These are phyloP conservation scores for Crossoptilon crossoptilon DNA, from an alignment of 2,797 vertebrate genomes.

Conservation along the genomic window DNA sequence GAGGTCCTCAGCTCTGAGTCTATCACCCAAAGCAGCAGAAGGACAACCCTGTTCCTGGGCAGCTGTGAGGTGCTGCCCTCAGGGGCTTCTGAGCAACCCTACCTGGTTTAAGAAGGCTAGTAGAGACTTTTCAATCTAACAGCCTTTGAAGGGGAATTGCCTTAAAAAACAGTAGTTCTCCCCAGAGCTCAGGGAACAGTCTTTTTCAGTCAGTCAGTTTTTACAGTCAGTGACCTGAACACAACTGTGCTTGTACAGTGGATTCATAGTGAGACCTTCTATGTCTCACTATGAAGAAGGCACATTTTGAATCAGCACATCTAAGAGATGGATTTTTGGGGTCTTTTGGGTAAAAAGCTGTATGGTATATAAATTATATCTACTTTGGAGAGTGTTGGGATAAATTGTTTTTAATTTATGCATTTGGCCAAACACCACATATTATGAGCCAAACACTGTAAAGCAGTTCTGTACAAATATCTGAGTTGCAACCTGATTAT, in stretches of 20 bases:
- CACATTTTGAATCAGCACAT: not conserved
- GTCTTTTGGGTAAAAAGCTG: not conserved
- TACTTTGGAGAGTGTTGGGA: not conserved
- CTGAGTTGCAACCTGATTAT: not conserved
- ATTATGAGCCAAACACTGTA: not conserved
- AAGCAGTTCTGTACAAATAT: not conserved
- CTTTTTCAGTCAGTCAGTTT: no score
- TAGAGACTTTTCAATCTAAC: not conserved
- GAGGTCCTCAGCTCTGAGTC: accelerated
- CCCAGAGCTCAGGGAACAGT: not conserved
- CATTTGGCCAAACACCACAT: not conserved
- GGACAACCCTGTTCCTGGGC: not conserved
- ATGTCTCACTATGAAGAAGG: not conserved
- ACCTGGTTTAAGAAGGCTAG: not conserved
- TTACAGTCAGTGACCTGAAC: slow-evolving; percentile 1
- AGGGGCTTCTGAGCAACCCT: not conserved
- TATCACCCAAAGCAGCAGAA: not conserved
- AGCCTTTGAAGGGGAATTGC: not conserved
- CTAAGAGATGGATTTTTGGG: not conserved
- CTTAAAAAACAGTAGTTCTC: not conserved
- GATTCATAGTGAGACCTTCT: not conserved
- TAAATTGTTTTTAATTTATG: slow-evolving; percentile 6
- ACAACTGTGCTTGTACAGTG: not conserved
- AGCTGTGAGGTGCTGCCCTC: not conserved
- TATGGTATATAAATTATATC: not conserved